phyloP scores from a whole-genome alignment of 2,797 vertebrate species.

The Sebastes cheni region DNA sequence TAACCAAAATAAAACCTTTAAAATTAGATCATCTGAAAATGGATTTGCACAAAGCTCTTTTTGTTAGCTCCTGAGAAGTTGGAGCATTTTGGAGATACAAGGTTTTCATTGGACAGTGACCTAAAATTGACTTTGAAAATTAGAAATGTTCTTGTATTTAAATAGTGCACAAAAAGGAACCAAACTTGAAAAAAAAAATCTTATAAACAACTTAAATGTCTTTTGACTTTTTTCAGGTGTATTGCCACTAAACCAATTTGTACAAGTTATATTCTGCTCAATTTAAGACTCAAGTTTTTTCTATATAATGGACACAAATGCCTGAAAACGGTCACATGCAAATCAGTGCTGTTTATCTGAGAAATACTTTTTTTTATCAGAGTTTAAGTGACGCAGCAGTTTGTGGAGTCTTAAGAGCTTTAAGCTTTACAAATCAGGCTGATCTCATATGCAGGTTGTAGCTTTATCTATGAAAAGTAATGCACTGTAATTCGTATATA shows the following conservation, averaged over 20 bases:
- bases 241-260: constrained; percentile 30
- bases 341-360: constrained; percentile 19
- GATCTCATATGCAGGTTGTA: too few relatives aligned
- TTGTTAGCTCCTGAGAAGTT: background rate
- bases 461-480: too few relatives aligned
- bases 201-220: too few relatives aligned
- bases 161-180: background rate
- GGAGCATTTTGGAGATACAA: background rate
- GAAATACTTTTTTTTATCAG: background rate
- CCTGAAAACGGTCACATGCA: constrained; percentile 5
- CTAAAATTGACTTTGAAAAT: background rate
- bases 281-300: background rate
- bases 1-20: background rate
- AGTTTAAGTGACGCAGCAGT: background rate
- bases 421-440: background rate
- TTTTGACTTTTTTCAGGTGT: constrained; percentile 5
- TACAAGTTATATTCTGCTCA: constrained; percentile 40
- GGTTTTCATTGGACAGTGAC: background rate
- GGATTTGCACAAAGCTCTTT: background rate
- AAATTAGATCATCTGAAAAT: background rate
- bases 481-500: too few relatives aligned
- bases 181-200: fast-evolving
- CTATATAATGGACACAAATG: constrained; percentile 2
- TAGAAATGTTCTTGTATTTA: background rate
- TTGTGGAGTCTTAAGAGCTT: background rate